These are phyloP conservation scores for Penaeus indicus DNA, from an alignment of 1,140 invertebrate species.

Conservation along the genomic window DNA sequence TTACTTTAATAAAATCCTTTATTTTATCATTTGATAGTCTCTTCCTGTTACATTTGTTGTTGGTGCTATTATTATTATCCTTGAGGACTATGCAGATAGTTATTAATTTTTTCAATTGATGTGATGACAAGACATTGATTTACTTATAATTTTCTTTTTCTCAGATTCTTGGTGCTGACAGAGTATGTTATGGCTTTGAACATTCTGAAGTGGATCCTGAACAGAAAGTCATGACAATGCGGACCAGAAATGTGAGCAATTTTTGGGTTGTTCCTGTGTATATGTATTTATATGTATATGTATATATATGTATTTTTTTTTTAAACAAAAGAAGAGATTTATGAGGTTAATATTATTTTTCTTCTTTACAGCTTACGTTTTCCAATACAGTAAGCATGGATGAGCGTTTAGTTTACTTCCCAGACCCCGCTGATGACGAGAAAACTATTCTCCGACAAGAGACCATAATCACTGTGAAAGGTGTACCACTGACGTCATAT, in stretches of 20 bases:
- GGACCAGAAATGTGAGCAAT: slow-evolving; percentile 88
- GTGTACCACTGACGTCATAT: slow-evolving; percentile 92
- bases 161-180: slow-evolving; percentile 85
- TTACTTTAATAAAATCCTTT: too few species aligned
- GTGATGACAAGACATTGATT: not conserved
- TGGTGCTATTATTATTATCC: too few species aligned
- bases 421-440: slow-evolving; percentile 82
- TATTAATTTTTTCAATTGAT: not conserved
- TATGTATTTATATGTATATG: slow-evolving; percentile 39
- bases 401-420: slow-evolving; percentile 90
- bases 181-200: slow-evolving; percentile 95
- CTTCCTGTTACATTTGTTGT: too few species aligned
- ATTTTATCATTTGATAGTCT: too few species aligned
- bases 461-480: slow-evolving; percentile 92
- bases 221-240: slow-evolving; percentile 85
- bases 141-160: not conserved
- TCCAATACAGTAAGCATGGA: slow-evolving; percentile 92
- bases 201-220: slow-evolving; percentile 90
- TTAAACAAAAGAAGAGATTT: not conserved
- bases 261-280: slow-evolving; percentile 38
- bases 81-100: not conserved
- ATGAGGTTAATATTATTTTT: not conserved
- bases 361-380: slow-evolving; percentile 81
- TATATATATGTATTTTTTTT: slow-evolving; percentile 2
- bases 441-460: slow-evolving; percentile 95